These are phyloP conservation scores for Boloria selene DNA, from an alignment of 2,888 invertebrate species.

Conservation along the genomic window DNA sequence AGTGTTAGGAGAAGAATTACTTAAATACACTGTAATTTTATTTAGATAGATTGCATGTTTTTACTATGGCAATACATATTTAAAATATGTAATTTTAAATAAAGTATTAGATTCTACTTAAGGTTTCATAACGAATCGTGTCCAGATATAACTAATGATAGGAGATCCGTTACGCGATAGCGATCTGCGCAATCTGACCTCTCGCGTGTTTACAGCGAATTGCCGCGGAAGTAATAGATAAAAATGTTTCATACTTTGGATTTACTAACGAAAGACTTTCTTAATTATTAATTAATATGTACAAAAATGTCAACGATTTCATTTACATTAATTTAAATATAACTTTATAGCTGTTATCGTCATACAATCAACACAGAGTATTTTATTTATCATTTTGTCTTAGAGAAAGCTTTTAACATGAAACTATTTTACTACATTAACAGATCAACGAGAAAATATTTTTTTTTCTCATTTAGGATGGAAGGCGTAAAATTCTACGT, in stretches of 20 bases:
- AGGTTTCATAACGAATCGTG: conserved; percentile 36
- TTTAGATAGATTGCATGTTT: background rate
- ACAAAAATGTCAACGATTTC: too few species aligned
- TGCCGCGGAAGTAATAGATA: conserved; percentile 35
- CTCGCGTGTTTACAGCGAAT: conserved; percentile 37
- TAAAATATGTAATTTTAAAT: conserved; percentile 6
- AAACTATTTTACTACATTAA: too few species aligned
- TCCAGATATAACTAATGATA: conserved; percentile 35
- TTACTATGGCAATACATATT: background rate
- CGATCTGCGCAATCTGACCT: conserved; percentile 35
- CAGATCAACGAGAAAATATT: too few species aligned
- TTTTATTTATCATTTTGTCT: too few species aligned
- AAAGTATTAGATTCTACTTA: conserved; percentile 10
- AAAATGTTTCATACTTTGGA: conserved; percentile 13
- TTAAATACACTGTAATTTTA: background rate
- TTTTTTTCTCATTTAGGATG: too few species aligned
- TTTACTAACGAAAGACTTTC: background rate
- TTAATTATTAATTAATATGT: background rate
- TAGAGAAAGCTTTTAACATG: too few species aligned
- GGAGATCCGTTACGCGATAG: conserved; percentile 39
- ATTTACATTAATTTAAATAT: too few species aligned
- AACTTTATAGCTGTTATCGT: too few species aligned
- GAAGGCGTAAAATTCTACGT: too few species aligned
- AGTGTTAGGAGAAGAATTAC: too few species aligned
- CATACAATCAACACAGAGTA: too few species aligned